Percentiles rank a stretch among this genome's conserved stretches.
Evolutionary conservation across 2,113 vertebrate genomes (phyloP).

Genomic region (Polypterus bichir): DNA sequence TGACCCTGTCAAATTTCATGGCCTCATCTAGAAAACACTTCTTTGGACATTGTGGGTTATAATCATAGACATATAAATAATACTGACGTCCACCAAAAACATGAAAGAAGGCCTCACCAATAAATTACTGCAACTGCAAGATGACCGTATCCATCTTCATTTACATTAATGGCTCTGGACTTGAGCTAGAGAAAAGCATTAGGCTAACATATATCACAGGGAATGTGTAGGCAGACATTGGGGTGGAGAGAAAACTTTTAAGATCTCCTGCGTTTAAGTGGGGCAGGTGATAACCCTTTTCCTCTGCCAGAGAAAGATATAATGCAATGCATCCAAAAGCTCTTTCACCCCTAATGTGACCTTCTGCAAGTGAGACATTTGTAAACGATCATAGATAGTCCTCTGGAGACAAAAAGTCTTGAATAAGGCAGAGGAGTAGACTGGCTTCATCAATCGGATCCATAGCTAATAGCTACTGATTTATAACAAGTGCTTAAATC

Average conservation of each 20-base stretch:
- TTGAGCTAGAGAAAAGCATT: background rate
- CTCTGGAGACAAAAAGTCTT: background rate
- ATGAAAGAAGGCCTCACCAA: conserved; percentile 23
- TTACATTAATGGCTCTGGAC: conserved; percentile 27
- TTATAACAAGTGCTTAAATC: conserved; percentile 32
- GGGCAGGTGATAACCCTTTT: conserved; percentile 5
- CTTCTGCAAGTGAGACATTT: background rate
- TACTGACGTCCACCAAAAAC: conserved; percentile 14
- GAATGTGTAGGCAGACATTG: background rate
- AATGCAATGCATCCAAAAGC: fast-evolving
- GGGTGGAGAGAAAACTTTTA: background rate
- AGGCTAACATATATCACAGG: background rate
- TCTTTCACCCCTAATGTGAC: fast-evolving
- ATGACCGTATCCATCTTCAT: conserved; percentile 36
- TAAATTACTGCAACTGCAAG: conserved; percentile 21
- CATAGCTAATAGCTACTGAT: conserved; percentile 17
- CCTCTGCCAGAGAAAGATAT: conserved; percentile 5
- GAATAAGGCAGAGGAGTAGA: background rate
- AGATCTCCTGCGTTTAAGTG: background rate
- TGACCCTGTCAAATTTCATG: conserved; percentile 37
- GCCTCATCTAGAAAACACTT: conserved; percentile 21
- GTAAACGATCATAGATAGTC: fast-evolving
- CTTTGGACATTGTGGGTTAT: fast-evolving
- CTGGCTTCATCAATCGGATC: conserved; percentile 1
- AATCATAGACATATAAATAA: conserved; percentile 23